A percentile compares a stretch with the other conserved stretches of the same genome.
phyloP scores from a whole-genome alignment of 2,797 vertebrate species.

The Liparis tanakae region DNA sequence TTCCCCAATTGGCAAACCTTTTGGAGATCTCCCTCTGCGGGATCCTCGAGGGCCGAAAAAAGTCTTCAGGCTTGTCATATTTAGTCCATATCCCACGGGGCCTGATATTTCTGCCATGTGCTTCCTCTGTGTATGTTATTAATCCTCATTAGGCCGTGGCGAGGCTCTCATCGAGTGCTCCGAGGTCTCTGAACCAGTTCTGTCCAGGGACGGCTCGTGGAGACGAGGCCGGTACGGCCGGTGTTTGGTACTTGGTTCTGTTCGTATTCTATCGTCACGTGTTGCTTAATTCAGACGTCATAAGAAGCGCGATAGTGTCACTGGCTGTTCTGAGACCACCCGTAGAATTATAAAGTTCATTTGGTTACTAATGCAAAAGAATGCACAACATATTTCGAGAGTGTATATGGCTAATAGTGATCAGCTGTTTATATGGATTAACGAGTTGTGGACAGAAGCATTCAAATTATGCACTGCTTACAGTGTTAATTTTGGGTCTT shows the following conservation, averaged over 20 bases:
- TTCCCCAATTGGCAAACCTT: constrained; percentile 38
- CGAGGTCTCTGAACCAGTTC: constrained; percentile 75
- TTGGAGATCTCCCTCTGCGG: constrained; percentile 60
- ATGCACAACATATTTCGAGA: background rate
- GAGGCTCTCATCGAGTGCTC: constrained; percentile 78
- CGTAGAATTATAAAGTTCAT: background rate
- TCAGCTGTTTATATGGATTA: background rate
- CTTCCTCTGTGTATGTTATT: constrained; percentile 76
- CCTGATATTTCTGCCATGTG: constrained; percentile 77
- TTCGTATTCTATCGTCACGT: background rate
- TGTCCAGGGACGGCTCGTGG: constrained; percentile 60
- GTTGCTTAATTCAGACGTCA: background rate
- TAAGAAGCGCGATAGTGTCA: background rate
- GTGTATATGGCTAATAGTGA: background rate
- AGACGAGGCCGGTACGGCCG: constrained; percentile 24
- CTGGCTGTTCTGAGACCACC: background rate
- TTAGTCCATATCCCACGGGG: constrained; percentile 72
- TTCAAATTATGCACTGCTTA: background rate
- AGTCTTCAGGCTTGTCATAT: constrained; percentile 72
- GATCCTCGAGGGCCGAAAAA: constrained; percentile 60
- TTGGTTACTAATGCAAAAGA: background rate
- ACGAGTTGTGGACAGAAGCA: background rate
- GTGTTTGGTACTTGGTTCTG: constrained; percentile 20
- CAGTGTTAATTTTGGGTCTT: background rate
- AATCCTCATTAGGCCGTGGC: constrained; percentile 83